phyloP scores from a whole-genome alignment of 2,113 vertebrate species.

The Morphnarchus princeps region DNA sequence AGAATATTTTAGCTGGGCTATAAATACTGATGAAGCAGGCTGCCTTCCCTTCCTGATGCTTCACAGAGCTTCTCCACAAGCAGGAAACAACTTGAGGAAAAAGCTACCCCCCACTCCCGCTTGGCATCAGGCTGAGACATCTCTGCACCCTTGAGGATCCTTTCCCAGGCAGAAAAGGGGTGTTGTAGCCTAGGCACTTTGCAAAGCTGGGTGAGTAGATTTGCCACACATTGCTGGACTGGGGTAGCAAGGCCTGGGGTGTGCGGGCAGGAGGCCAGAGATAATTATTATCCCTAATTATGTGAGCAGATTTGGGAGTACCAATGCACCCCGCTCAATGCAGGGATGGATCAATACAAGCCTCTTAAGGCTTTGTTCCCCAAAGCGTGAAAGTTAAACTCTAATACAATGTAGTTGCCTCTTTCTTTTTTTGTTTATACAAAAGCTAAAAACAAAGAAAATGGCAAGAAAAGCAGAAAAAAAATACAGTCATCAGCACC shows the following conservation, averaged over 20 bases:
- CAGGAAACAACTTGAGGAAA: neutral
- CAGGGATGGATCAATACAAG: neutral
- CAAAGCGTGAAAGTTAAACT: neutral
- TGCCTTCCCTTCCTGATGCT: neutral
- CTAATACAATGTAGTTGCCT: neutral
- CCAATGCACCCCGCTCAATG: neutral
- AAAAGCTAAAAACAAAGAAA: neutral
- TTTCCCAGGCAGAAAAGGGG: neutral
- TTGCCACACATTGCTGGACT: accelerated
- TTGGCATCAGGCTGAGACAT: neutral
- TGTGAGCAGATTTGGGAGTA: neutral
- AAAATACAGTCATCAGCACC: neutral
- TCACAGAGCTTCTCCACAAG: neutral
- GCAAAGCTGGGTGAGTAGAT: neutral
- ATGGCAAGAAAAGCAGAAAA: neutral
- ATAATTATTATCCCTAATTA: neutral
- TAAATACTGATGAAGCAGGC: neutral
- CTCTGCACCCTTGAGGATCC: neutral
- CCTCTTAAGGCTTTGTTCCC: neutral
- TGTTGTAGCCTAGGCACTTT: neutral
- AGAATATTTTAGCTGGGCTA: neutral
- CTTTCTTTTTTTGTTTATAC: neutral
- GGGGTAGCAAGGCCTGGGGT: neutral
- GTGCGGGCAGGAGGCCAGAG: neutral
- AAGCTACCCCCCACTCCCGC: neutral